phyloP scores from a whole-genome alignment of 35 echinoderm and acorn worm genomes.

The Hemicentrotus pulcherrimus region DNA sequence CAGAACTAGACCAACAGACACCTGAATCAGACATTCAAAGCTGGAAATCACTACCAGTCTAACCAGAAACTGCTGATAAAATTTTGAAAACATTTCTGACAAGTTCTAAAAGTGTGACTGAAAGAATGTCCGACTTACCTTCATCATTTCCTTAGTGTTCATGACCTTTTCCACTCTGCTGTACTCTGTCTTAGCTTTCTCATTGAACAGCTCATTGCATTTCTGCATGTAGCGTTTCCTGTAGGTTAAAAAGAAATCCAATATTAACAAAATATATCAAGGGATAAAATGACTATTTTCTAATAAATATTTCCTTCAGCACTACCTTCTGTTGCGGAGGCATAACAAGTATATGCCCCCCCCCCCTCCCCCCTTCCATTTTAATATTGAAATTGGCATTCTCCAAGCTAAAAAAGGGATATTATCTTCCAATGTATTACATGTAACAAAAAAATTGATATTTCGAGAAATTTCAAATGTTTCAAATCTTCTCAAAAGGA shows the following conservation, averaged over 20 bases:
- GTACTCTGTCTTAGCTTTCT: constrained; percentile 89
- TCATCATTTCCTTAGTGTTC: constrained; percentile 88
- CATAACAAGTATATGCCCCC: no score
- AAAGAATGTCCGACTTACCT: constrained; percentile 54
- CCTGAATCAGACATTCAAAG: no score
- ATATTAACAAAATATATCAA: neutral
- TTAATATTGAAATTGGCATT: no score
- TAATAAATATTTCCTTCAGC: no score
- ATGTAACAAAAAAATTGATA: no score
- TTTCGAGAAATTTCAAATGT: no score
- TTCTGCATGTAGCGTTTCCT: constrained; percentile 92
- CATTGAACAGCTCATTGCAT: constrained; percentile 93
- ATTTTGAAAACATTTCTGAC: neutral
- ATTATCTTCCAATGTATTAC: no score
- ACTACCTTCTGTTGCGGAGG: no score
- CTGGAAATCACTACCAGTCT: neutral
- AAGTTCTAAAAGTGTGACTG: neutral
- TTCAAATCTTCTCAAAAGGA: no score
- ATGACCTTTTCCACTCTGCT: constrained; percentile 84
- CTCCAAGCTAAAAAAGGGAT: no score
- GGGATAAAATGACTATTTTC: neutral
- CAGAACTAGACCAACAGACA: no score
- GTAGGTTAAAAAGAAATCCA: constrained; percentile 1
- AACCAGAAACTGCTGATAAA: neutral
- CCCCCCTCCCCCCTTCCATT: no score